Evolutionary conservation across 2,797 vertebrate genomes (phyloP).

Genomic region (Chaunax sp.): DNA sequence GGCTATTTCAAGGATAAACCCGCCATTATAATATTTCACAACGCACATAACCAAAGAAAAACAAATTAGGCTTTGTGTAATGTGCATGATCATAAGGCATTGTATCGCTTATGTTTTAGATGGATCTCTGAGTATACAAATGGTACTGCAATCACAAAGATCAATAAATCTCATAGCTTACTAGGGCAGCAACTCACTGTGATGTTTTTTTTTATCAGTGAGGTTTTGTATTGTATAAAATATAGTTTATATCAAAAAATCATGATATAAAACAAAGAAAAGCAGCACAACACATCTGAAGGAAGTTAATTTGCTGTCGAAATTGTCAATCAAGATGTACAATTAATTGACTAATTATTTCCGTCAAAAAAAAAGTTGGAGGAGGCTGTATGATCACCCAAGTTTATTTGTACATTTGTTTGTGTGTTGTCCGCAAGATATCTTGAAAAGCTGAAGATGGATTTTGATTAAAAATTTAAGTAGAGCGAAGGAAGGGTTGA

Average conservation of each 20-base stretch:
- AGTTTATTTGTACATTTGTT: too few species aligned
- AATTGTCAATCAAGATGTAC: not conserved
- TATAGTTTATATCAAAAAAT: not conserved
- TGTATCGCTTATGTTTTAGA: conserved; percentile 56
- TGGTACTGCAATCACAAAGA: conserved; percentile 43
- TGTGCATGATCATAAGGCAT: conserved; percentile 62
- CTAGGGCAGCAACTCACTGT: conserved; percentile 5
- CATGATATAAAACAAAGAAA: not conserved
- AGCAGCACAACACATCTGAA: not conserved
- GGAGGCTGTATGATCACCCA: too few species aligned
- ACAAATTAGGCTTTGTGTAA: conserved; percentile 64
- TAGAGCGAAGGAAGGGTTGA: too few species aligned
- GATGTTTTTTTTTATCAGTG: conserved; percentile 6
- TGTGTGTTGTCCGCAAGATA: too few species aligned
- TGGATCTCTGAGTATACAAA: conserved; percentile 48
- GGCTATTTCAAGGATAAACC: conserved; percentile 81
- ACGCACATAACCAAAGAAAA: conserved; percentile 67
- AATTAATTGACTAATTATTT: too few species aligned
- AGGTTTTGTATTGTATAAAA: not conserved
- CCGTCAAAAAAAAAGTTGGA: too few species aligned
- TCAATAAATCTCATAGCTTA: conserved; percentile 41
- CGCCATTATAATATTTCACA: conserved; percentile 78
- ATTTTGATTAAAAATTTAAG: too few species aligned
- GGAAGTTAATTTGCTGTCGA: not conserved
- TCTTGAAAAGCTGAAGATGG: too few species aligned